Evolutionary conservation across 2,888 invertebrate species (phyloP).

Genomic region (Ecdyonurus torrentis): DNA sequence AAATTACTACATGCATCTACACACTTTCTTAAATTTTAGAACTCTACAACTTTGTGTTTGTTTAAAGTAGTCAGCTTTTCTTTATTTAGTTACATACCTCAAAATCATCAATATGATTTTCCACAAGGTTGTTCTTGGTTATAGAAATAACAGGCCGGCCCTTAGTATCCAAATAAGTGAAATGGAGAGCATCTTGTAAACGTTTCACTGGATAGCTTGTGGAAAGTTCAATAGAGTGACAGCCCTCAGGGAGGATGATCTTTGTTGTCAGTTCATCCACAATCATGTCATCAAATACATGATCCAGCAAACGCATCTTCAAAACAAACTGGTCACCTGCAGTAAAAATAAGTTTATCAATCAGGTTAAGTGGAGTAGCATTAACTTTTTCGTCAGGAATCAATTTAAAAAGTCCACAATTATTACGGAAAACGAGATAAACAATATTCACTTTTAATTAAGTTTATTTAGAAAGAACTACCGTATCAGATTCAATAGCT

Average conservation of each 20-base stretch:
- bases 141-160: conserved; percentile 82
- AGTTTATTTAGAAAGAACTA: no score
- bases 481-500: no score
- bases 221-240: conserved; percentile 59
- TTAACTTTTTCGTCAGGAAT: no score
- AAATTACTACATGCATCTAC: no score
- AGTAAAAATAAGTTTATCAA: conserved; percentile 3
- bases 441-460: no score
- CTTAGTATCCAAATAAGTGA: conserved; percentile 87
- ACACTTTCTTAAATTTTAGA: no score
- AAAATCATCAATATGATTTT: conserved; percentile 92
- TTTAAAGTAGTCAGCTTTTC: no score
- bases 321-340: conserved; percentile 52
- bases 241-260: conserved; percentile 88
- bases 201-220: conserved; percentile 68
- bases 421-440: no score
- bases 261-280: conserved; percentile 77
- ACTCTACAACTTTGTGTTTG: no score
- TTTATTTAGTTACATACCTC: no score
- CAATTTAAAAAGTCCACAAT: no score
- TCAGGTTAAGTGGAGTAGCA: no score
- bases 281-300: conserved; percentile 92
- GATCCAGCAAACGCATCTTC: conserved; percentile 90
- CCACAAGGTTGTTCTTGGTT: conserved; percentile 71
- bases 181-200: conserved; percentile 57